Evolutionary conservation across 2,113 vertebrate genomes (phyloP), one percentile per base, ranked within the genome.

Genomic region (Corythornis cristatus): DNA sequence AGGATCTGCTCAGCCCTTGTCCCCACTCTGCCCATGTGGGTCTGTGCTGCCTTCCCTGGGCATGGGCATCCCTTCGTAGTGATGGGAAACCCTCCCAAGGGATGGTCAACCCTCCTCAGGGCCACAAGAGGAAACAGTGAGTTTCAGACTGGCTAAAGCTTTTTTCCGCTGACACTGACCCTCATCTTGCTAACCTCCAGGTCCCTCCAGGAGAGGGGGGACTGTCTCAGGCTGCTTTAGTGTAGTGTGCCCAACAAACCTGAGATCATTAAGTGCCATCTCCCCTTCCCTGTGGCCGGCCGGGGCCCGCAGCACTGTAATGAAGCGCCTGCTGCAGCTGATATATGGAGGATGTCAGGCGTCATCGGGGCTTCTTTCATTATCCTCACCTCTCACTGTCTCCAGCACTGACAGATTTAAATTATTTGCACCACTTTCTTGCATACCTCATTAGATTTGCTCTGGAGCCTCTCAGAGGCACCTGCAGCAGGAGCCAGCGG

Each of bases 51-150:
- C 57, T 42, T 26, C 23, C 22, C 53, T 1, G 4, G 9, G n/a
- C 13, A 11, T 9, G 1, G 2, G n/a, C 35, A n/a, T 23, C 65
- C 60, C 3, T 53, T 23, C 8, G 5, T 23, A 53, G 51, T 21
- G 48, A 6, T 13, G 1, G 3, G 29, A 28, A 35, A 26, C 62
- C 65, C 23, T 50, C 42, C 35, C 5, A 1, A 2, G 26, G 37
- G 11, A 35, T 15, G 20, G 26, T 15, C 22, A 46, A 20, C 46
- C 46, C 46, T 46, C 21, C 19, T 18, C 21, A 46, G 20, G 46
- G 22, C 3, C 3, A 1, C 20, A 9, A 3, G 35, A 29, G 16
- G 6, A 26, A 54, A 25, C 5, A 7, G 10, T 1, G 0, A 4
- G 11, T 22, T n/a, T 17, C 67, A 56, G 14, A 4, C 26, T 5